Percentiles rank a stretch among this genome's conserved stretches.
phyloP scores from a whole-genome alignment of 2,113 vertebrate species.

The Podarcis muralis region DNA sequence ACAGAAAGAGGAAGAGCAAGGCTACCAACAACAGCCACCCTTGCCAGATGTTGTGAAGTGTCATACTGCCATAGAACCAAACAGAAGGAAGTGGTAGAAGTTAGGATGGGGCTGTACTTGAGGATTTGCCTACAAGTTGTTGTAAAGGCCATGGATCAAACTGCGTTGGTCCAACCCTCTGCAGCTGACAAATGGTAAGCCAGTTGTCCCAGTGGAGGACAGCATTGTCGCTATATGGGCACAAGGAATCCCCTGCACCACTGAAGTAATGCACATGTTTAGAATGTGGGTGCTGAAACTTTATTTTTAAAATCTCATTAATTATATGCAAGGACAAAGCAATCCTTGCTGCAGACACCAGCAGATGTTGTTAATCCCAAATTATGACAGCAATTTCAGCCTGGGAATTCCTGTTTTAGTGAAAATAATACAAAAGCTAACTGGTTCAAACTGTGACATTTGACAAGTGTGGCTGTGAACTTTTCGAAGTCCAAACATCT shows the following conservation, averaged over 20 bases:
- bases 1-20: neutral
- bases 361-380: neutral
- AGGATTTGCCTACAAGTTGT: neutral
- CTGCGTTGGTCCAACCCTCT: neutral
- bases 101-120: neutral
- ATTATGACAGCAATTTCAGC: neutral
- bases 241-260: neutral
- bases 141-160: neutral
- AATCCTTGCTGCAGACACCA: neutral
- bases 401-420: neutral
- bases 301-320: neutral
- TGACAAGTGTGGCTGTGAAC: neutral
- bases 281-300: neutral
- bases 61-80: neutral
- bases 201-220: neutral
- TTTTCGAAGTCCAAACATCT: neutral
- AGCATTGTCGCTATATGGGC: neutral
- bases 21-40: neutral
- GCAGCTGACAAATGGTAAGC: neutral
- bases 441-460: conserved; percentile 1
- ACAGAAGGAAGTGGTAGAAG: neutral
- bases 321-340: neutral
- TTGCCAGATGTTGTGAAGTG: neutral
- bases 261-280: neutral
- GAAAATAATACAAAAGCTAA: neutral